Evolutionary conservation across 2,113 vertebrate genomes (phyloP).

Genomic region (Cheirogaleus medius): DNA sequence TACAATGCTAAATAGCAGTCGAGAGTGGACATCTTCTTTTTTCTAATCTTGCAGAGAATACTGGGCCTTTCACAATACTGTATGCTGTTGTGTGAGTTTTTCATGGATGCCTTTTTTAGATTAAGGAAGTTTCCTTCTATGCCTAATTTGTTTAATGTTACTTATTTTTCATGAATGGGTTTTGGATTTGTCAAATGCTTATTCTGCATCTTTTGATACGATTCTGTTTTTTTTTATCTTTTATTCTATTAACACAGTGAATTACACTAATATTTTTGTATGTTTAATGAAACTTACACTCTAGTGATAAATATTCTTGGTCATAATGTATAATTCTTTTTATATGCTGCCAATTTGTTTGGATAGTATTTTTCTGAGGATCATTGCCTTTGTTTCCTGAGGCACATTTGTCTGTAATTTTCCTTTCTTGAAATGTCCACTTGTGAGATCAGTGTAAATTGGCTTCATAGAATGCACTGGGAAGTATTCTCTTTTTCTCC

Average conservation of each 20-base stretch:
- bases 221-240: accelerated
- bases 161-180: neutral
- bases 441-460: neutral
- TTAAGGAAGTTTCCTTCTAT: neutral
- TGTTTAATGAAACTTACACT: neutral
- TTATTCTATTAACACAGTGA: neutral
- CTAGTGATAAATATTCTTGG: neutral
- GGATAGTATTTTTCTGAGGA: neutral
- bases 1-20: neutral
- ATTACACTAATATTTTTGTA: neutral
- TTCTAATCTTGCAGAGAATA: neutral
- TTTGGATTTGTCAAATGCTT: neutral
- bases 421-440: neutral
- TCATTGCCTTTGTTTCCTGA: neutral
- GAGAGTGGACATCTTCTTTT: neutral
- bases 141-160: neutral
- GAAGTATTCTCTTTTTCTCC: neutral
- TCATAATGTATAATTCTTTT: neutral
- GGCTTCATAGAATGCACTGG: neutral
- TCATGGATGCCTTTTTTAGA: neutral
- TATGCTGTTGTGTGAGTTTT: neutral
- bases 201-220: neutral
- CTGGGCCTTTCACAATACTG: neutral
- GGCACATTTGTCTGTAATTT: neutral
- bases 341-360: neutral